Evolutionary conservation across 2,113 vertebrate genomes (phyloP).

Genomic region (Alouatta palliata): DNA sequence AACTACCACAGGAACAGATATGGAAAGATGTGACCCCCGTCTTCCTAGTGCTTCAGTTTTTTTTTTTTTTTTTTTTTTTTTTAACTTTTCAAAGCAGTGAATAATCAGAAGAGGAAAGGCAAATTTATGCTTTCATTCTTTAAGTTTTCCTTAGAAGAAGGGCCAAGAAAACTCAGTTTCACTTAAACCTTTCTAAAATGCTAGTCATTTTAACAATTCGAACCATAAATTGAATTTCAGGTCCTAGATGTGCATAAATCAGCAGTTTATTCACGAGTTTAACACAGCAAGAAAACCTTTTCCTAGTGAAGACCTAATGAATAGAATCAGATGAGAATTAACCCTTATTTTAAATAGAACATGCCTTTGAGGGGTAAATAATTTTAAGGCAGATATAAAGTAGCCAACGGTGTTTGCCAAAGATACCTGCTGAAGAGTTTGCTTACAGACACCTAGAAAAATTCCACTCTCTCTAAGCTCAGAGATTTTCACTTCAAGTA

Average conservation of each 20-base stretch:
- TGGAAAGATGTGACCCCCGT: background rate
- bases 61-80: background rate
- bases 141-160: slow-evolving; percentile 29
- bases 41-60: background rate
- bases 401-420: background rate
- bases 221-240: background rate
- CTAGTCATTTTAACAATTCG: background rate
- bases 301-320: background rate
- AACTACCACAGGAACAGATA: background rate
- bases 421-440: background rate
- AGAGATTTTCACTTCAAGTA: background rate
- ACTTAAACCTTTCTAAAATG: background rate
- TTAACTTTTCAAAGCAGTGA: background rate
- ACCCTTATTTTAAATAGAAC: background rate
- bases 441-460: background rate
- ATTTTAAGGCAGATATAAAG: slow-evolving; percentile 9
- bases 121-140: background rate
- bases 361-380: background rate
- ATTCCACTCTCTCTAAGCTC: background rate
- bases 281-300: background rate
- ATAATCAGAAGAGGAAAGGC: slow-evolving; percentile 7
- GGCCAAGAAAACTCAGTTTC: background rate
- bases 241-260: background rate
- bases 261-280: background rate
- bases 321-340: background rate